Evolutionary conservation across 2,888 invertebrate genomes (phyloP), one percentile per base, ranked within the genome.

Genomic region (Uropetala carovei): DNA sequence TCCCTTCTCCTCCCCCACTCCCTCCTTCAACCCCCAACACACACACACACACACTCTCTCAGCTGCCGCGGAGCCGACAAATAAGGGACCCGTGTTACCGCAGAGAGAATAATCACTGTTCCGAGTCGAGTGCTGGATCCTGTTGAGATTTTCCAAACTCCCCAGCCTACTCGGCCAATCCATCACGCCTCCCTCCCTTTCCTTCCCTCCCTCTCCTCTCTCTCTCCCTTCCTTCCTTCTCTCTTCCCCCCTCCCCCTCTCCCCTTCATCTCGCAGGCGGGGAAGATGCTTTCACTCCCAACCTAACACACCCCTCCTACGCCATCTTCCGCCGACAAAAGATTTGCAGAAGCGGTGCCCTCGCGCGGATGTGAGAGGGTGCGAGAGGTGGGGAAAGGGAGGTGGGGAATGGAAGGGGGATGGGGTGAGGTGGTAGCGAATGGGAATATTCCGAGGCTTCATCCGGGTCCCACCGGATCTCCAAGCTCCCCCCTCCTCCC

Each of bases 111-210:
- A 89, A 89, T 89, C 89, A 89, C 89, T 89, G 89, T 89, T 89
- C 59, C 64, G 64, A 89, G 60, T 89, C 95, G 95, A 95, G 95
- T 95, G 95, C 95, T 94, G 95, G 95, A 95, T 95, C 95, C 95
- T 95, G 95, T 95, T 95, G 95, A 95, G 95, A 94, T 94, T 95
- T 95, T 94, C 94, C 94, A 94, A 95, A 95, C 94, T 95, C 95
- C 95, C 95, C 94, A 94, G 94, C 94, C 95, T 95, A 95, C 95
- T 95, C 94, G 95, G 94, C 95, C 95, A 95, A 95, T 95, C 95
- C 95, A 95, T 95, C 95, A 95, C 95, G 64, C 30, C 64, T 64
- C 89, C 89, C 43, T 9, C 86, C 86, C 85, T 58, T 18, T 59
- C 56, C 27, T 56, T 57, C 30, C 27, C 83, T n/a, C 57, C 30